Conservation (phyloP, 2,797 vertebrate genomes). For the Artibeus lituratus region DNA sequence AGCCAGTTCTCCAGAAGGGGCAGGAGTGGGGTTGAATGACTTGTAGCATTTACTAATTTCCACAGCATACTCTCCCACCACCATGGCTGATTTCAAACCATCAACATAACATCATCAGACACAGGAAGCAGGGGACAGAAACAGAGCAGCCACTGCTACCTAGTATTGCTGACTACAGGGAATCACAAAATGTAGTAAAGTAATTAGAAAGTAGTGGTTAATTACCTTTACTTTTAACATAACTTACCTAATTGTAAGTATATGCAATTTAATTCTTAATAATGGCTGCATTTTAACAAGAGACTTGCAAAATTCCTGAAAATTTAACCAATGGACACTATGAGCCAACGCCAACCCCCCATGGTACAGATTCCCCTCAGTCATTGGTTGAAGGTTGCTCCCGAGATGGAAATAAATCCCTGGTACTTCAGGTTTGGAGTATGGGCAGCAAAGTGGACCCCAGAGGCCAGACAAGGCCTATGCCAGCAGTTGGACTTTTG, state of each 20-base stretch:
- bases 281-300: slow-evolving; percentile 23
- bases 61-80: not conserved
- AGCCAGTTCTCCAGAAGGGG: not conserved
- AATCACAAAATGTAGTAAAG: slow-evolving; percentile 7
- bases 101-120: not conserved
- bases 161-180: not conserved
- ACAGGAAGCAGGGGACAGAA: not conserved
- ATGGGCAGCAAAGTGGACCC: not conserved
- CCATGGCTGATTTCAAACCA: not conserved
- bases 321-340: not conserved
- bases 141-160: not conserved
- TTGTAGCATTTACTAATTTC: not conserved
- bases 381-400: not conserved
- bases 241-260: slow-evolving; percentile 24
- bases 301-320: not conserved
- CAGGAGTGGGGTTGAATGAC: not conserved
- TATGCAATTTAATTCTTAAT: slow-evolving; percentile 44
- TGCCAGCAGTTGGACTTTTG: not conserved
- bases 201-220: slow-evolving; percentile 6
- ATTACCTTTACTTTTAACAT: slow-evolving; percentile 46
- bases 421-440: not conserved
- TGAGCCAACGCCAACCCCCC: not conserved
- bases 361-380: not conserved
- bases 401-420: not conserved
- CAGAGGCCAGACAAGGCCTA: not conserved